Percentiles rank a stretch among this genome's conserved stretches.
Evolutionary conservation across 2,113 vertebrate genomes (phyloP).

Genomic region (Tachysurus fulvidraco): DNA sequence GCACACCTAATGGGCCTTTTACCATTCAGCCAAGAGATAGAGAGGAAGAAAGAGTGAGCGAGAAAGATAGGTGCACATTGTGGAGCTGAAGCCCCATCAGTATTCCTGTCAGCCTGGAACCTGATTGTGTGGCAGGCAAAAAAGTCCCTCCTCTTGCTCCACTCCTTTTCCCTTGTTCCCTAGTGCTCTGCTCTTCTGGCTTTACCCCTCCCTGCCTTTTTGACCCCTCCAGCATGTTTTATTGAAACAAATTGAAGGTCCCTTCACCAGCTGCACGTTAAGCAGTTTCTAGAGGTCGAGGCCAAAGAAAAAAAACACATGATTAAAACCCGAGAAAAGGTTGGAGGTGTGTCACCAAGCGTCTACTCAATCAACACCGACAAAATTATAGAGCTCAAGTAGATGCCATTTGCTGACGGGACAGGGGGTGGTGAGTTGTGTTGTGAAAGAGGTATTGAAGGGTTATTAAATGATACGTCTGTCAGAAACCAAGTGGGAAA

Average conservation of each 20-base stretch:
- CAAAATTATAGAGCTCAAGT: constrained; percentile 65
- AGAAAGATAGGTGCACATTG: constrained; percentile 35
- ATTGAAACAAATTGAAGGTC: constrained; percentile 69
- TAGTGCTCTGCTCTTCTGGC: constrained; percentile 28
- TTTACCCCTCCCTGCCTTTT: constrained; percentile 27
- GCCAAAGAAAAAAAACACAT: constrained; percentile 51
- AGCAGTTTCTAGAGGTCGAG: constrained; percentile 55
- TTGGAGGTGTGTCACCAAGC: constrained; percentile 65
- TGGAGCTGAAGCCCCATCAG: constrained; percentile 61
- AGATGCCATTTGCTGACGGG: constrained; percentile 61
- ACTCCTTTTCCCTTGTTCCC: constrained; percentile 24
- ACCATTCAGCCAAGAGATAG: constrained; percentile 43
- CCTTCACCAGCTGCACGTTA: constrained; percentile 62
- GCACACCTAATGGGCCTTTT: constrained; percentile 56
- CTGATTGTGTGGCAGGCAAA: constrained; percentile 62
- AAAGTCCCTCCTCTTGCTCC: constrained; percentile 33
- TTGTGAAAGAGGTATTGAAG: neutral
- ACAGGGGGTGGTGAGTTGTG: neutral
- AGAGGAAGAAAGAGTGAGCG: constrained; percentile 23
- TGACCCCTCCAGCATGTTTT: constrained; percentile 54
- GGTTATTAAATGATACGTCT: constrained; percentile 59
- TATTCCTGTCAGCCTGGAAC: constrained; percentile 73
- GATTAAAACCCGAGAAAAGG: constrained; percentile 68
- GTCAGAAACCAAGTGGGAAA: constrained; percentile 59
- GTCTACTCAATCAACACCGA: constrained; percentile 69